A percentile compares a stretch with the other conserved stretches of the same genome.
phyloP scores from a whole-genome alignment of 2,113 vertebrate genomes.

The Cebidichthys violaceus region DNA sequence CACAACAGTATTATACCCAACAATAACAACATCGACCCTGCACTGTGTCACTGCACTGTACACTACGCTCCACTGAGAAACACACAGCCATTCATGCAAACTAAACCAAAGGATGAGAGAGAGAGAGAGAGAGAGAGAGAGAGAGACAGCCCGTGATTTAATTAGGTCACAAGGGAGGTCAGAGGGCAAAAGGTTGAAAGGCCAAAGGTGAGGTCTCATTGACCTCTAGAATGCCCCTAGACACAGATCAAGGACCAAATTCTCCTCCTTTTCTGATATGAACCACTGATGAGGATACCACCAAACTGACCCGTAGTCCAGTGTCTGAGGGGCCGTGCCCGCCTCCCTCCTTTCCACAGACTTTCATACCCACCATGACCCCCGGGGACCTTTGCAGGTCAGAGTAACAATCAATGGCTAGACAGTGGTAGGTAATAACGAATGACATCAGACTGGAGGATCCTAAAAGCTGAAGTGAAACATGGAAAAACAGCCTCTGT shows the following conservation, averaged over 20 bases:
- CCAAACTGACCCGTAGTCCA: slow-evolving; percentile 56
- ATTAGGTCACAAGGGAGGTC: slow-evolving; percentile 61
- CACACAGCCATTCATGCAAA: slow-evolving; percentile 85
- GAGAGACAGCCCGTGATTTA: slow-evolving; percentile 60
- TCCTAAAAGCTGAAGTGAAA: slow-evolving; percentile 77
- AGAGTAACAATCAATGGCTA: slow-evolving; percentile 63
- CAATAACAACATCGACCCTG: slow-evolving; percentile 64
- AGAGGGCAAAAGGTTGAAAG: slow-evolving; percentile 60
- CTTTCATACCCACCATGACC: slow-evolving; percentile 61
- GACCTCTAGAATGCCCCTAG: slow-evolving; percentile 54
- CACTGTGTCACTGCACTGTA: slow-evolving; percentile 65
- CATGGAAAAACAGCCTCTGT: slow-evolving; percentile 75
- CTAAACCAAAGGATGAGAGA: slow-evolving; percentile 74
- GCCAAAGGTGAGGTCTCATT: slow-evolving; percentile 57
- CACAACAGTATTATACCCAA: slow-evolving; percentile 59
- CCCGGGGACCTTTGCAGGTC: slow-evolving; percentile 56
- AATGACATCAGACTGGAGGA: slow-evolving; percentile 81
- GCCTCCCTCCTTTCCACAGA: slow-evolving; percentile 62
- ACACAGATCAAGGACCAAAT: slow-evolving; percentile 54
- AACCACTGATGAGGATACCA: slow-evolving; percentile 64
- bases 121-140: slow-evolving; percentile 62
- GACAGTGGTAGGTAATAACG: slow-evolving; percentile 73
- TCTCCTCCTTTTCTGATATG: slow-evolving; percentile 51
- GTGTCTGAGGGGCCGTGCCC: slow-evolving; percentile 53
- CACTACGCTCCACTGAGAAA: slow-evolving; percentile 72